These are phyloP conservation scores for Phyllostomus hastatus DNA, from an alignment of 2,113 vertebrate genomes.

Conservation along the genomic window DNA sequence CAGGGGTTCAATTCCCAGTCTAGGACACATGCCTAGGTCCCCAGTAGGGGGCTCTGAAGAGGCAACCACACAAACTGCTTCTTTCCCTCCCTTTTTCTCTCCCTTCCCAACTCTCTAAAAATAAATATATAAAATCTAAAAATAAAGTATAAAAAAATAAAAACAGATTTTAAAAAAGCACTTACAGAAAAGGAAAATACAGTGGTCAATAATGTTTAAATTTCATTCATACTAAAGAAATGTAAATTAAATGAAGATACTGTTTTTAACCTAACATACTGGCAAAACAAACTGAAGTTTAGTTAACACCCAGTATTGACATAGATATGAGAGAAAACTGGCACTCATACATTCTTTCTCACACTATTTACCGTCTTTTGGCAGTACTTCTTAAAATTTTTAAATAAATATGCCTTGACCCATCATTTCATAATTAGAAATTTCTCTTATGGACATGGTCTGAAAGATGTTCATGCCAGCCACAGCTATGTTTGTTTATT, in stretches of 20 bases:
- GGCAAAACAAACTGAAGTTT: neutral
- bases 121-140: too few species aligned
- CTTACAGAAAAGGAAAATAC: neutral
- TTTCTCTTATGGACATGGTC: neutral
- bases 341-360: neutral
- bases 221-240: conserved; percentile 17
- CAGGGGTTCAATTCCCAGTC: too few species aligned
- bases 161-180: neutral
- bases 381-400: neutral
- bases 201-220: neutral
- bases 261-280: neutral
- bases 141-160: neutral
- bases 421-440: conserved; percentile 27
- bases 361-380: conserved; percentile 13
- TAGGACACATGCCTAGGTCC: too few species aligned
- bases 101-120: too few species aligned
- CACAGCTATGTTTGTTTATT: neutral
- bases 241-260: neutral
- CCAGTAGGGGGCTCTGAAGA: too few species aligned
- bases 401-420: neutral
- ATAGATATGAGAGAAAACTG: neutral
- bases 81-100: too few species aligned
- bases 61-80: too few species aligned
- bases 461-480: neutral
- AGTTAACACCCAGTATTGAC: neutral